Base-by-base conservation (phyloP, 1,140 invertebrate species). In the Drosophila serrata region DNA sequence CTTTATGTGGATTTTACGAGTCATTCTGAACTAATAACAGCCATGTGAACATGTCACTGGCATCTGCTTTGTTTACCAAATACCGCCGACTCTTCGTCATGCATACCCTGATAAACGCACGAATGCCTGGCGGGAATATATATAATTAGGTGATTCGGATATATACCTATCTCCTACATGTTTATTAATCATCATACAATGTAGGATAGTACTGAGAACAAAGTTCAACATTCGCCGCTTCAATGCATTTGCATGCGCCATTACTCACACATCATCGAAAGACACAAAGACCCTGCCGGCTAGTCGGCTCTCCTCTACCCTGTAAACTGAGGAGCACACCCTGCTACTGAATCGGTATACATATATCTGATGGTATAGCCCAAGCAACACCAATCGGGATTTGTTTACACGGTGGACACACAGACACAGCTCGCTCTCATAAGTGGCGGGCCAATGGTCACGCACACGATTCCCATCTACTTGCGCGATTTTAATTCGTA, bases 211-310 rank as follows among this genome's bases (percentile, higher is more conserved):
- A 43, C 27, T 51, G n/a, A 58, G 42, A 55, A 35, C 80, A 84
- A 79, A 85, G 76, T 60, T 86, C 75, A 76, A 80, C 67, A 65
- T 73, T 75, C 58, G 46, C 17, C 56, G 72, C 80, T 80, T 68
- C 65, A 73, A 22, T 84, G 65, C 59, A 80, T 73, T 76, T 37
- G 46, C 62, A 88, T 84, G 84, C 58, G 49, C 57, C 75, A 82
- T 86, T 88, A 84, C 75, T 87, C 70, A 79, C 58, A 70, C 46
- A 42, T 60, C 22, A 68, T 37, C 43, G 48, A 9, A 51, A 42
- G 45, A 77, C n/a, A 77, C 24, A 40, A 62, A 58, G 24, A 70
- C 3, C 33, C 15, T 24, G 19, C 13, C 29, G 27, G 43, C 8
- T 40, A 40, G 35, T 68, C 62, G 62, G 12, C 9, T n/a, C 13